Evolutionary conservation across 2,888 invertebrate genomes (phyloP).

Genomic region (Amaurobius ferox): DNA sequence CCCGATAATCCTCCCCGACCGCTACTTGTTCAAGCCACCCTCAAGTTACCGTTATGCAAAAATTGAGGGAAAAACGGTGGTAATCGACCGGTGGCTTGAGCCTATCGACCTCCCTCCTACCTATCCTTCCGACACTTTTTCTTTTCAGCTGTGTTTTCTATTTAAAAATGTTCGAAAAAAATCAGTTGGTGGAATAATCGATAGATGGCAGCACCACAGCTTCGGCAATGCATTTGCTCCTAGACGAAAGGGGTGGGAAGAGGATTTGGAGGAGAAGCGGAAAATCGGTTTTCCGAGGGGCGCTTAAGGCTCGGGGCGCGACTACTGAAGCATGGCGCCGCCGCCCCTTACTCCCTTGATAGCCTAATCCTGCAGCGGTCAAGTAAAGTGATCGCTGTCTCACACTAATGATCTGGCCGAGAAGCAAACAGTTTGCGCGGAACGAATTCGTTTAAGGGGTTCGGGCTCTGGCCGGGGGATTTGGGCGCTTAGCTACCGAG

Average conservation of each 20-base stretch:
- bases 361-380: constrained; percentile 73
- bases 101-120: constrained; percentile 55
- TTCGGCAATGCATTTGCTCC: constrained; percentile 50
- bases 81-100: constrained; percentile 64
- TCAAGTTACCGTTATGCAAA: constrained; percentile 61
- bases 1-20: constrained; percentile 43
- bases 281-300: constrained; percentile 64
- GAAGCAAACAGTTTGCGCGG: constrained; percentile 73
- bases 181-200: background rate
- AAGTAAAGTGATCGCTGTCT: constrained; percentile 73
- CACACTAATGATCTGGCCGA: constrained; percentile 73
- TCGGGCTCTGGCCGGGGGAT: constrained; percentile 41
- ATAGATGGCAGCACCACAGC: constrained; percentile 50
- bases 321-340: constrained; percentile 50
- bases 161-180: background rate
- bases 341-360: constrained; percentile 48
- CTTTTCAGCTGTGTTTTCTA: background rate
- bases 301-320: constrained; percentile 62
- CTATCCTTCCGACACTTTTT: background rate
- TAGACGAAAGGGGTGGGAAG: constrained; percentile 15
- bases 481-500: constrained; percentile 64
- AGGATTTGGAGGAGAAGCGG: constrained; percentile 49
- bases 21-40: constrained; percentile 33
- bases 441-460: constrained; percentile 71
- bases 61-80: constrained; percentile 54